These are phyloP conservation scores for Ephydatia muelleri DNA, from an alignment of 37 sponge, comb jelly and placozoan species.

Conservation along the genomic window DNA sequence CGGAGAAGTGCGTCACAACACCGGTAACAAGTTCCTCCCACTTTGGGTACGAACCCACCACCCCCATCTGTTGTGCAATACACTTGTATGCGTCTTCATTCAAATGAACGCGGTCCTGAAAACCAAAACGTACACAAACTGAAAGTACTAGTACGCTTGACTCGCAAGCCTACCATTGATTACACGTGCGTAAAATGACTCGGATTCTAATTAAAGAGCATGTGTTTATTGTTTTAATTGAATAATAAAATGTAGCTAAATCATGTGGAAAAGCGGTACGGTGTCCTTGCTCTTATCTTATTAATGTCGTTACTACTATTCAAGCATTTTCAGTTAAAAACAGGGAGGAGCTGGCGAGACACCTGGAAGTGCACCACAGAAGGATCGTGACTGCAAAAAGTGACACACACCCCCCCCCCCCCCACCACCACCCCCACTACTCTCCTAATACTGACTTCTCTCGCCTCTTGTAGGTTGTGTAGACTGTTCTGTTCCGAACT, in stretches of 20 bases:
- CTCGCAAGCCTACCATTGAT: too few species aligned
- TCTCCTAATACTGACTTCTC: background rate
- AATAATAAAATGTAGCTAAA: too few species aligned
- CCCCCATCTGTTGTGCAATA: background rate
- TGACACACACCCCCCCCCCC: background rate
- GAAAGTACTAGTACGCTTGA: too few species aligned
- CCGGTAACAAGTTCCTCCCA: background rate
- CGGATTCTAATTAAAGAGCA: too few species aligned
- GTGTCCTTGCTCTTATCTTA: too few species aligned
- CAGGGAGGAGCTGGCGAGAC: background rate
- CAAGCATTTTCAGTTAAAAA: too few species aligned
- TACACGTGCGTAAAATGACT: too few species aligned
- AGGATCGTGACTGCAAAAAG: constrained; percentile 14
- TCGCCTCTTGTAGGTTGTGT: background rate
- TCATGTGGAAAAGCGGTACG: too few species aligned
- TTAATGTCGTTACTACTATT: too few species aligned
- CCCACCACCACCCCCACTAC: background rate
- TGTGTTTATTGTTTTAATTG: too few species aligned
- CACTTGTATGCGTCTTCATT: constrained; percentile 12
- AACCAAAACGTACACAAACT: too few species aligned
- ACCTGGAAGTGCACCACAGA: constrained; percentile 29
- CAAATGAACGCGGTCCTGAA: constrained; percentile 15
- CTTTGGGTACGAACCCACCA: background rate
- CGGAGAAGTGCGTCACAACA: background rate
- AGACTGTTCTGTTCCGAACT: constrained; percentile 1